These are phyloP conservation scores for Nerophis lumbriciformis DNA, from an alignment of 2,113 vertebrate genomes.

Conservation along the genomic window DNA sequence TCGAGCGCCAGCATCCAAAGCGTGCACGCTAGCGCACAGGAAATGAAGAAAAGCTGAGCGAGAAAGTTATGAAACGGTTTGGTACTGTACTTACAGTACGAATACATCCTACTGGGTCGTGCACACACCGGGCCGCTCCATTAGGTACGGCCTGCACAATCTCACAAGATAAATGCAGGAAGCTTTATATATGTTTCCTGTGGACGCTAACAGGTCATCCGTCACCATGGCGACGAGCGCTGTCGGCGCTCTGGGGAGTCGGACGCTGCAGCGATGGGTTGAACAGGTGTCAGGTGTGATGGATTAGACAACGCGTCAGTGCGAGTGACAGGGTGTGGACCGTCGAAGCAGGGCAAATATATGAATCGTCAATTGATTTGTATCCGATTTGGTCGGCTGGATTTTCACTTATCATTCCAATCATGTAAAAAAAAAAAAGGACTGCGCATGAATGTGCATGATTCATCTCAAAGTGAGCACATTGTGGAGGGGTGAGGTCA, in stretches of 20 bases:
- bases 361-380: constrained; percentile 2
- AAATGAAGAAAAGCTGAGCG: constrained; percentile 63
- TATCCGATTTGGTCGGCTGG: not conserved
- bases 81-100: not conserved
- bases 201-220: constrained; percentile 38
- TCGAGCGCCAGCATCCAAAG: constrained; percentile 8
- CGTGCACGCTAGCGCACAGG: constrained; percentile 50
- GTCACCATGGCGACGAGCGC: constrained; percentile 36
- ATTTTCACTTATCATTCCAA: not conserved
- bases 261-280: constrained; percentile 20
- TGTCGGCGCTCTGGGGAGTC: not conserved
- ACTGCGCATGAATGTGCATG: no score
- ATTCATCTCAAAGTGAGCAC: not conserved
- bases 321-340: constrained; percentile 8
- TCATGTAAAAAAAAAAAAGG: not conserved
- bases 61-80: constrained; percentile 21
- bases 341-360: not conserved
- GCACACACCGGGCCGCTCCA: no score
- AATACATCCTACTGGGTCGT: no score
- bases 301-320: constrained; percentile 12
- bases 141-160: no score
- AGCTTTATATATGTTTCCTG: no score
- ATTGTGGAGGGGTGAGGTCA: not conserved
- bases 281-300: constrained; percentile 26
- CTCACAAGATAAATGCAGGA: no score